Percentiles rank a stretch among this genome's conserved stretches.
phyloP scores from a whole-genome alignment of 1,140 invertebrate genomes.

The Formica selysi region DNA sequence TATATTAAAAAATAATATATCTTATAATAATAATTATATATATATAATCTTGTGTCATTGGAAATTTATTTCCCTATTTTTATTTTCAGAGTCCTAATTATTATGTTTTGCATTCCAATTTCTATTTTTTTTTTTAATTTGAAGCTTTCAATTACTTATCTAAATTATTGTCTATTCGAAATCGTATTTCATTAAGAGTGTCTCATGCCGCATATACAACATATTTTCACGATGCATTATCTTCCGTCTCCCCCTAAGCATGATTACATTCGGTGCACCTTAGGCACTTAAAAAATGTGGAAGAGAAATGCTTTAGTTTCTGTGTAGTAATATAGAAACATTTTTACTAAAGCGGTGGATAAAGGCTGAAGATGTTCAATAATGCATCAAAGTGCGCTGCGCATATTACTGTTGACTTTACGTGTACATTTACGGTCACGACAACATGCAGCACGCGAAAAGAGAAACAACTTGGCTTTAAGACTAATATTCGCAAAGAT shows the following conservation, averaged over 20 bases:
- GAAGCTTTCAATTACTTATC: not conserved
- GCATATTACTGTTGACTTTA: slow-evolving; percentile 32
- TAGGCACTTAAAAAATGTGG: slow-evolving; percentile 14
- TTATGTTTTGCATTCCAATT: not conserved
- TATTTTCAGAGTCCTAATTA: not conserved
- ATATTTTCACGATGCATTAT: not conserved
- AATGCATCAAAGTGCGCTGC: not conserved
- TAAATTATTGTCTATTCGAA: too few species aligned
- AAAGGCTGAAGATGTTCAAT: not conserved
- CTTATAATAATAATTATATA: not conserved
- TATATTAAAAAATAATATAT: not conserved
- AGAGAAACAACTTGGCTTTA: not conserved
- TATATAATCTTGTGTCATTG: not conserved
- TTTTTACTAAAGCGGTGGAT: not conserved
- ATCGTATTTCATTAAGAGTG: too few species aligned
- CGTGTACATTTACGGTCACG: not conserved
- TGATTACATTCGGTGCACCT: slow-evolving; percentile 2
- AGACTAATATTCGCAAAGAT: not conserved
- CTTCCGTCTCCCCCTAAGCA: slow-evolving; percentile 3
- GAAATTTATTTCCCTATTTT: not conserved
- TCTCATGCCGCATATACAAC: too few species aligned
- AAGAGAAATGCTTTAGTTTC: not conserved
- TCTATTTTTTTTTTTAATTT: not conserved
- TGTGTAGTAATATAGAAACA: not conserved
- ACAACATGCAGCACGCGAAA: not conserved